Conservation (phyloP, 53 echinoderm and acorn worm genomes). For the Luidia sarsii region DNA sequence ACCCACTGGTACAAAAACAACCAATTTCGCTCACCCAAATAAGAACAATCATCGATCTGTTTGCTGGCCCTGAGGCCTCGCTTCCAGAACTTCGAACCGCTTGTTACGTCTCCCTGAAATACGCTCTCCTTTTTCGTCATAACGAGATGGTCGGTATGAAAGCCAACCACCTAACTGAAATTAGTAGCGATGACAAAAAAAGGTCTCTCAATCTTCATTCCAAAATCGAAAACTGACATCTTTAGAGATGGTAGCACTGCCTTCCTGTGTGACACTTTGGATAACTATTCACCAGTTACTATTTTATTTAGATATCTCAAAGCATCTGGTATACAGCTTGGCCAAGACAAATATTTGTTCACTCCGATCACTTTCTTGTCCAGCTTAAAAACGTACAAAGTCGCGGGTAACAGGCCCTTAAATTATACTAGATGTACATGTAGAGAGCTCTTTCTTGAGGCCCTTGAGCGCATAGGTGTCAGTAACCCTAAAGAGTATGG, state of each 20-base stretch:
- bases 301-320: not conserved
- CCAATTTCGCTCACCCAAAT: not conserved
- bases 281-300: not conserved
- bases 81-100: not conserved
- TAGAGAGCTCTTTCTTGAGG: not conserved
- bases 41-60: not conserved
- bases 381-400: not conserved
- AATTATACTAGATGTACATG: constrained; percentile 13
- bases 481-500: not conserved
- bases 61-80: not conserved
- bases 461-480: constrained; percentile 2
- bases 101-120: not conserved
- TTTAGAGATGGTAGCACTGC: constrained; percentile 20
- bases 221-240: constrained; percentile 7
- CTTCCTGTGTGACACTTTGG: not conserved
- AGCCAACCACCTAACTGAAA: not conserved
- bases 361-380: not conserved
- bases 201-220: not conserved
- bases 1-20: not conserved
- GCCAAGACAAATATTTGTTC: not conserved
- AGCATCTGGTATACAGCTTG: not conserved
- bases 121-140: not conserved
- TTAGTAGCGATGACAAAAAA: too few species aligned
- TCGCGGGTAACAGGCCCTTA: not conserved
- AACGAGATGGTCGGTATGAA: not conserved